A percentile compares a stretch with the other conserved stretches of the same genome.
Conservation (phyloP, 2,113 vertebrate genomes). For the Chlorocebus sabaeus region DNA sequence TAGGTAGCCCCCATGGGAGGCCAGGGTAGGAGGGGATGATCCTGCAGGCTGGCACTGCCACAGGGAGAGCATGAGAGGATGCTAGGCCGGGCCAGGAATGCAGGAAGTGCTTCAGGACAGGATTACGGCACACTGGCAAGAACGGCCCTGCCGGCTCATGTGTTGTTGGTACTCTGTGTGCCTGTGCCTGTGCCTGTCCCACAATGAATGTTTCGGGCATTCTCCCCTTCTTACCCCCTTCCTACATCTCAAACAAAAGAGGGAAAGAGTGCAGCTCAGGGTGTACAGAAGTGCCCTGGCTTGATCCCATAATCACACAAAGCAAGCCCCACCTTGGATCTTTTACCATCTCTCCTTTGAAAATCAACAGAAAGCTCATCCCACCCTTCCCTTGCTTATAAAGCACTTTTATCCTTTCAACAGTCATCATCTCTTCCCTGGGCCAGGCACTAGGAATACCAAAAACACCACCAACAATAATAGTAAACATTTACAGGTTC, state of each 20-base stretch:
- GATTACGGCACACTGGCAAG: constrained; percentile 64
- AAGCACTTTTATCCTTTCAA: constrained; percentile 38
- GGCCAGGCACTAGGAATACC: background rate
- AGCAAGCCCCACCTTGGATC: constrained; percentile 45
- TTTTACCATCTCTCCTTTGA: constrained; percentile 46
- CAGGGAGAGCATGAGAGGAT: background rate
- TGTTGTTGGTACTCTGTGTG: background rate
- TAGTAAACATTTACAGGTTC: background rate
- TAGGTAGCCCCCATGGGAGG: background rate
- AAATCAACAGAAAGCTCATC: constrained; percentile 33
- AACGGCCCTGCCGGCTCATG: background rate
- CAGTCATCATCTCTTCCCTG: background rate
- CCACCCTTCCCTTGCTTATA: background rate
- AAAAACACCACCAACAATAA: background rate
- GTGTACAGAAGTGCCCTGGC: constrained; percentile 24
- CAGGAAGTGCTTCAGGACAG: constrained; percentile 74
- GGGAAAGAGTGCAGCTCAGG: background rate
- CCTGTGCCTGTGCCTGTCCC: constrained; percentile 68
- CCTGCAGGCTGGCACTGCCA: background rate
- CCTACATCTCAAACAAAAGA: constrained; percentile 28
- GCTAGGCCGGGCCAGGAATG: constrained; percentile 5
- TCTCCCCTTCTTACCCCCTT: background rate
- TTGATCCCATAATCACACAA: constrained; percentile 42
- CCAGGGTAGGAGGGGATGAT: background rate
- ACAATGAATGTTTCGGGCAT: background rate